Base-by-base conservation (phyloP, 2,888 invertebrate genomes). In the Eudemis profundana region DNA sequence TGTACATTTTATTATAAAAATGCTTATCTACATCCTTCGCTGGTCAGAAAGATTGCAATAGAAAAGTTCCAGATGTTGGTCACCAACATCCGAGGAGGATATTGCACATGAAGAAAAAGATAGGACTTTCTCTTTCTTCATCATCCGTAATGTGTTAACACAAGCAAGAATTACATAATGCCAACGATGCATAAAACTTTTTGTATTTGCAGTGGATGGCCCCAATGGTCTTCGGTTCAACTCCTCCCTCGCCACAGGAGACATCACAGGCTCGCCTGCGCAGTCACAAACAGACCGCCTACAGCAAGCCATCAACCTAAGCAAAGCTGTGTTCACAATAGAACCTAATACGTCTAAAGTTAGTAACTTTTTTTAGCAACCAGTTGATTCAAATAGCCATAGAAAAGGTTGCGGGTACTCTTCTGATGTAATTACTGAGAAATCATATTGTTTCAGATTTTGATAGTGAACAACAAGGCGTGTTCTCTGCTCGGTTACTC, bases 241-340 rank as follows among this genome's bases (percentile, higher is more conserved):
- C 78, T 88, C 88, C 73, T 90, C 88, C 4, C 82, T 89, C 74
- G 85, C 85, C 17, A 76, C 87, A 0, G 85, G 81, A 1, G 89
- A 92, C 36, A 81, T 80, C 4, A 72, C 85, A 0, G 85, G 88
- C 0, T 87, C 90, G 0, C 89, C 90, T 0, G 87, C 88, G 1
- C 89, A 83, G 27, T 86, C 90, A 0, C 92, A 91, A 64, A 84
- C 90, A 10, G 90, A 92, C 51, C 83, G 92, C 1, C 72, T 91
- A 29, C 90, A 93, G 66, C 91, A 92, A 67, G 78, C 84, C n/a
- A 92, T 94, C 50, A 95, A 95, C 79, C 94, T 94, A 1, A 94
- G 94, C 83, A 95, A 95, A 78, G 95, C 95, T 60, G 93, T 95
- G 2, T 94, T 95, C 73, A 95, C 95, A 27, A 94, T 95, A 67